A percentile compares a stretch with the other conserved stretches of the same genome.
These are phyloP conservation scores for Orchesella flavescens DNA, from an alignment of 2,888 invertebrate genomes.

Conservation along the genomic window DNA sequence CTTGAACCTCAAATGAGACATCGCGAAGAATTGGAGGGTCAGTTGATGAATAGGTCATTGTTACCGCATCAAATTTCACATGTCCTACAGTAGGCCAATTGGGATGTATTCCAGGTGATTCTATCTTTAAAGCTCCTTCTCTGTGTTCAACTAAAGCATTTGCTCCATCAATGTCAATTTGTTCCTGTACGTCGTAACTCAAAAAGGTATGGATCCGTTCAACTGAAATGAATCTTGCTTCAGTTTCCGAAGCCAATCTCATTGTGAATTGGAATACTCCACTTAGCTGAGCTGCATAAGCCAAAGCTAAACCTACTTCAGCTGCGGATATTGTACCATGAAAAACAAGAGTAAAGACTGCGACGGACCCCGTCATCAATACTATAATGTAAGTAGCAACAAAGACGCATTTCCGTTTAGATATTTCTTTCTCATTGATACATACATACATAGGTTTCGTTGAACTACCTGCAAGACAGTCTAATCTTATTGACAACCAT, in stretches of 20 bases:
- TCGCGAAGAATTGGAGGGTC: slow-evolving; percentile 76
- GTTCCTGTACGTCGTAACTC: slow-evolving; percentile 63
- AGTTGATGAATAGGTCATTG: slow-evolving; percentile 76
- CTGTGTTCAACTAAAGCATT: background rate
- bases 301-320: slow-evolving; percentile 77
- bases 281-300: slow-evolving; percentile 78
- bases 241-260: slow-evolving; percentile 76
- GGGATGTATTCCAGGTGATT: slow-evolving; percentile 70
- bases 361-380: slow-evolving; percentile 66
- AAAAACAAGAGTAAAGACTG: slow-evolving; percentile 66
- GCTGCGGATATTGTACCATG: slow-evolving; percentile 69
- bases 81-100: slow-evolving; percentile 77
- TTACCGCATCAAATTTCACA: slow-evolving; percentile 77
- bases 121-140: background rate
- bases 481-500: slow-evolving; percentile 76
- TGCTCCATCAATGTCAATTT: slow-evolving; percentile 16
- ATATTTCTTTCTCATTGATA: background rate
- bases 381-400: slow-evolving; percentile 43
- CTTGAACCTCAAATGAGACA: slow-evolving; percentile 77
- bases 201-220: slow-evolving; percentile 75
- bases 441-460: background rate
- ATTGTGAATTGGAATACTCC: slow-evolving; percentile 78
- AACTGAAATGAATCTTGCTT: slow-evolving; percentile 76
- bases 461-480: slow-evolving; percentile 73
- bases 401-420: slow-evolving; percentile 30